phyloP scores from a whole-genome alignment of 2,888 invertebrate genomes.

The Scaptodrosophila latifasciaeformis region DNA sequence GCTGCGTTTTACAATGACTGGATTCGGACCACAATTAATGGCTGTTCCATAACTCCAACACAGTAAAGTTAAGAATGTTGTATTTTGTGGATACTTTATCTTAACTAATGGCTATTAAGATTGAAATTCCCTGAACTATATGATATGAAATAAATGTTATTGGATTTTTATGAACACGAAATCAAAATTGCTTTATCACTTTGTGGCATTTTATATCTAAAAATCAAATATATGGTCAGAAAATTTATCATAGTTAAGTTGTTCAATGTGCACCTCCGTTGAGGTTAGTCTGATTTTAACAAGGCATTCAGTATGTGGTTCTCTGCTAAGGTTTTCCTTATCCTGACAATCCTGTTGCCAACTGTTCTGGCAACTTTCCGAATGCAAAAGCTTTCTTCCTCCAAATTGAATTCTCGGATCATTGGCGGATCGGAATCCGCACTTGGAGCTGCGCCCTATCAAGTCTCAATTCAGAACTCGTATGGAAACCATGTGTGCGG shows the following conservation, averaged over 20 bases:
- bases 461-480: constrained; percentile 69
- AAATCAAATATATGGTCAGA: constrained; percentile 37
- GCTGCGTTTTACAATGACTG: constrained; percentile 63
- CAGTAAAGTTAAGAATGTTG: too few relatives aligned
- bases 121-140: neutral
- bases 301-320: constrained; percentile 40
- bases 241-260: constrained; percentile 23
- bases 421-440: constrained; percentile 57
- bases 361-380: too few relatives aligned
- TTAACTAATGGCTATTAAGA: too few relatives aligned
- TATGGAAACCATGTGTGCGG: constrained; percentile 71
- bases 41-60: constrained; percentile 29
- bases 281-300: constrained; percentile 44
- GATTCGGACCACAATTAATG: constrained; percentile 51
- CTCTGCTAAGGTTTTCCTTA: constrained; percentile 16
- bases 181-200: neutral
- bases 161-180: constrained; percentile 40
- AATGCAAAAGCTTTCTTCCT: neutral
- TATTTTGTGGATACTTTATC: too few relatives aligned
- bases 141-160: constrained; percentile 39
- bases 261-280: constrained; percentile 3
- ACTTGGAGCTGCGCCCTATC: constrained; percentile 64
- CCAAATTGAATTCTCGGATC: constrained; percentile 42
- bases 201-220: constrained; percentile 36
- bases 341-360: constrained; percentile 21